Base-by-base conservation (phyloP, 2,797 vertebrate species). In the Sebastes elongatus region DNA sequence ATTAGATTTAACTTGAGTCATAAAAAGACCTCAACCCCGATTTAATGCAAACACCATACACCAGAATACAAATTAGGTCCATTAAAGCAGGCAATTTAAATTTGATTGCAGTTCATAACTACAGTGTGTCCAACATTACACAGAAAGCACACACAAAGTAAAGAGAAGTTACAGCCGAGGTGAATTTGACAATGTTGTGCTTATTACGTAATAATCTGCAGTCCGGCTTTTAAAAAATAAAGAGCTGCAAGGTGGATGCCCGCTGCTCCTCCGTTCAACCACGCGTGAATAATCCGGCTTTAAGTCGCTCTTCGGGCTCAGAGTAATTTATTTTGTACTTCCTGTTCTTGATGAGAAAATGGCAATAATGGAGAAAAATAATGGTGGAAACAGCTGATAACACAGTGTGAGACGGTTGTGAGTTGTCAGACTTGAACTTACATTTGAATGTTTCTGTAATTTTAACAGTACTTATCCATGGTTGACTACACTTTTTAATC, bases 231-330 rank as follows among this genome's bases (percentile, higher is more conserved):
- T 11, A 28, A 76, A 86, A 86, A 85, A 78, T 46, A 64, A 78
- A 64, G 4, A 72, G 66, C 10, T 55, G 68, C 33, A 71, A 65
- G 63, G 33, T 14, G 16, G 32, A 85, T 35, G 53, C 66, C 59
- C 46, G 16, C 61, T 30, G 53, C 74, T 82, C 23, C 63, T 56
- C 71, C 6, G 81, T 22, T 89, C 89, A 89, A 53, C 84, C 86
- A 79, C 1, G 88, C 73, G 57, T 84, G 75, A 81, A 93, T 94
- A 94, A 95, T 94, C 94, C 91, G 70, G 88, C 87, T 92, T 92
- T 93, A 90, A 83, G 78, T 79, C 59, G 20, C 27, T 64, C 76
- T 88, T 74, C 3, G 8, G 55, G 33, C 49, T 53, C 23, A 42
- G 64, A 88, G 77, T 86, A 28, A 92, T 92, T 93, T 92, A 89